Evolutionary conservation across 2,113 vertebrate species (phyloP), one percentile per base, ranked within the genome.

Genomic region (Aptenodytes patagonicus): DNA sequence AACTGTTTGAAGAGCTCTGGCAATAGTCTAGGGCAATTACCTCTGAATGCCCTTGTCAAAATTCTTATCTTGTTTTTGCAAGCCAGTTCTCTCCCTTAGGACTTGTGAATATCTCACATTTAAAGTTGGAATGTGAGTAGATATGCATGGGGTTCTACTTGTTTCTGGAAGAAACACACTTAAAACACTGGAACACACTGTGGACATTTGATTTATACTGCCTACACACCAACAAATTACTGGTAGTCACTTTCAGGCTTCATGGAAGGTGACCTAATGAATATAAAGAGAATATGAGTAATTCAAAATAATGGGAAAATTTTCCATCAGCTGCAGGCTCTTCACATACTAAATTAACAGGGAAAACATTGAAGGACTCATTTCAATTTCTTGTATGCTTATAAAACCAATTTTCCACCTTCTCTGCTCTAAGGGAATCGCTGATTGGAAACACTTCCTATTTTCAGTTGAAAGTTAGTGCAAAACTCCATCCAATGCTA

Each of bases 331-430:
- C 84, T 93, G 19, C 26, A 90, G 83, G 61, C 10, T 79, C 28
- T 71, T 83, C 61, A 71, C 26, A 40, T 60, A 57, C 16, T 54
- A 69, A 88, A 85, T 83, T 89, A 82, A 79, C 36, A 90, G 25
- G 36, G 26, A 90, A 96, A 95, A 61, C 29, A 77, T 28, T 69
- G 75, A 94, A 96, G 51, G 25, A 64, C n/a, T 93, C 8, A 70
- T 95, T 97, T 96, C 16, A 87, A 69, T 69, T 77, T 92, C 9
- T 57, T 49, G 8, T 71, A 80, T 84, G 62, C 61, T 92, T 97
- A 61, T 93, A 75, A 94, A 93, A 80, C 36, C 6, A 90, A 83
- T 94, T 94, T 95, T 87, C 69, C 66, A 87, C 76, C 38, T 87
- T 93, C 49, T 76, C 38, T 11, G 7, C n/a, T 92, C 47, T 68